Conservation (phyloP, 1,140 invertebrate species). For the Halictus rubicundus region DNA sequence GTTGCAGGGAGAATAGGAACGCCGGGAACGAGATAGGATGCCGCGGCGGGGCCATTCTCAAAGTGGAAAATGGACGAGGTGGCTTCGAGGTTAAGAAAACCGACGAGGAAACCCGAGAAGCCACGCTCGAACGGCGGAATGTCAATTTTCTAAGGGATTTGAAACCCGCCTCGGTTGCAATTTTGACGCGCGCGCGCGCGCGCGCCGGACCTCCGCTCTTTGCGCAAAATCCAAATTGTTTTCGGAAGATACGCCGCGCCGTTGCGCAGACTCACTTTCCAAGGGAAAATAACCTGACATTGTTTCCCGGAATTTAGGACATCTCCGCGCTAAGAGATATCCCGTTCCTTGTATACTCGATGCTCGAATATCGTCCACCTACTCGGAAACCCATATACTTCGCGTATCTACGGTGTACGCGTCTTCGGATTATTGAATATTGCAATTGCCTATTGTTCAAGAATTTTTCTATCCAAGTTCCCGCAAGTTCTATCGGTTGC, state of each 20-base stretch:
- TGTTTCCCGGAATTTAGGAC: background rate
- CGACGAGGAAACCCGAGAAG: background rate
- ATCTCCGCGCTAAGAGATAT: background rate
- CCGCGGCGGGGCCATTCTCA: conserved; percentile 11
- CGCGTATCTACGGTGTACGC: background rate
- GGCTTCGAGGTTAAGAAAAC: conserved; percentile 17
- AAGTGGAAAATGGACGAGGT: conserved; percentile 22
- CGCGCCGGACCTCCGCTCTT: background rate
- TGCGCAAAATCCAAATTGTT: conserved; percentile 2
- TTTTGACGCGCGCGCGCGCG: background rate
- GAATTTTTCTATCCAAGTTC: background rate
- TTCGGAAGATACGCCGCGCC: background rate
- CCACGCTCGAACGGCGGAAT: background rate
- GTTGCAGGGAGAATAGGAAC: conserved; percentile 1
- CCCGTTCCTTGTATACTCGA: background rate
- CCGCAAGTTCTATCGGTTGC: too few relatives aligned
- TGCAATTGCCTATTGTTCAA: background rate
- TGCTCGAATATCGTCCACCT: background rate
- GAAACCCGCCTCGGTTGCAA: background rate
- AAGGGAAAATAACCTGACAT: background rate
- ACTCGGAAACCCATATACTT: background rate
- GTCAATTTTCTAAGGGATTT: conserved; percentile 10
- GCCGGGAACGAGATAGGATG: conserved; percentile 5
- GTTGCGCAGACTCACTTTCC: background rate
- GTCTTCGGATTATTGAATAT: background rate